These are phyloP conservation scores for Drosophila anomelani DNA, from an alignment of 2,888 invertebrate species.

Conservation along the genomic window DNA sequence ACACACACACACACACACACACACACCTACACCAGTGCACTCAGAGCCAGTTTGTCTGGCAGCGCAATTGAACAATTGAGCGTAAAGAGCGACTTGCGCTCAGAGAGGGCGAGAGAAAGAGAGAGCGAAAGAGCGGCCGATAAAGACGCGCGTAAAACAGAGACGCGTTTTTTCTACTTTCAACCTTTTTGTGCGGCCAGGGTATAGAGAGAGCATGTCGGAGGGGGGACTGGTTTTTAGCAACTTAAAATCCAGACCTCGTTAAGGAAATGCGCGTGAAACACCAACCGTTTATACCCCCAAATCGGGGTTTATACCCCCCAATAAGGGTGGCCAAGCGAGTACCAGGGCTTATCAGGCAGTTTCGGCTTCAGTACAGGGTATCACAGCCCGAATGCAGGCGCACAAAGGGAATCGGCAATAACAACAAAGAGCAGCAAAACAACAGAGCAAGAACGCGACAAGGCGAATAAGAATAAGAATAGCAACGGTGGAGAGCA, in stretches of 20 bases:
- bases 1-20: conserved; percentile 31
- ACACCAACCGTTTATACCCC: conserved; percentile 1
- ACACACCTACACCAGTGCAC: conserved; percentile 38
- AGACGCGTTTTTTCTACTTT: conserved; percentile 45
- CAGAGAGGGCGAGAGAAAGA: conserved; percentile 44
- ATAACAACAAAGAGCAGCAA: conserved; percentile 74
- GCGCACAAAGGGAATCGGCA: conserved; percentile 73
- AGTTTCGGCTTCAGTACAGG: conserved; percentile 9
- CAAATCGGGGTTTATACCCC: neutral
- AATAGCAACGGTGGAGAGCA: conserved; percentile 61
- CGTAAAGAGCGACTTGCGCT: conserved; percentile 75
- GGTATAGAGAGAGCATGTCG: conserved; percentile 40
- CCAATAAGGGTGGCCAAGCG: conserved; percentile 4
- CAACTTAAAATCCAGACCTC: conserved; percentile 5
- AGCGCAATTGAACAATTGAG: conserved; percentile 52
- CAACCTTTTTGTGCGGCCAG: conserved; percentile 12
- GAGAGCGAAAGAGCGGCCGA: conserved; percentile 10
- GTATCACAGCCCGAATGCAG: conserved; percentile 61
- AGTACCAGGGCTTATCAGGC: neutral
- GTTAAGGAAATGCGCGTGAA: conserved; percentile 7
- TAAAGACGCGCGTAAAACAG: conserved; percentile 73
- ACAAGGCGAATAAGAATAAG: conserved; percentile 73
- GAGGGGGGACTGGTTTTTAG: conserved; percentile 25
- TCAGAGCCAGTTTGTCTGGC: conserved; percentile 49
- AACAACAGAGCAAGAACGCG: conserved; percentile 71